Percentiles rank a stretch among this genome's conserved stretches.
Conservation (phyloP, 2,888 invertebrate species). For the Apodemia duryi region DNA sequence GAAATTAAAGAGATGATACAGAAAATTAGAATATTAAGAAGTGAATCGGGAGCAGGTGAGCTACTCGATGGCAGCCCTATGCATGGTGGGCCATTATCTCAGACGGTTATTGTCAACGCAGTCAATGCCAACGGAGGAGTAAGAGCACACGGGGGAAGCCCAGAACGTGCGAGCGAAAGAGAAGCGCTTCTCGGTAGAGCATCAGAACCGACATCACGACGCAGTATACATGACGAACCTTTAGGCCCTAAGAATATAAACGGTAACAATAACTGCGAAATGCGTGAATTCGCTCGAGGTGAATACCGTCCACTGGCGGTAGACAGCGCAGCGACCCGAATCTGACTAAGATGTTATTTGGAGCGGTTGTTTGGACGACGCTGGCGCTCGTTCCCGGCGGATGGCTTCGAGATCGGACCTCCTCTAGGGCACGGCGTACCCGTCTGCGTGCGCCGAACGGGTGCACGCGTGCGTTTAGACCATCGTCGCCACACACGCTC, state of each 20-base stretch:
- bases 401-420: constrained; percentile 60
- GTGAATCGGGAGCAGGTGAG: constrained; percentile 80
- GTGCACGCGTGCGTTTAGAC: constrained; percentile 65
- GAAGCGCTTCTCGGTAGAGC: constrained; percentile 77
- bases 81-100: constrained; percentile 70
- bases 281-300: constrained; percentile 83
- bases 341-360: constrained; percentile 88
- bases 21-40: constrained; percentile 89
- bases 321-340: constrained; percentile 78
- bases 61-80: constrained; percentile 66
- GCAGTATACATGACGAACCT: constrained; percentile 64
- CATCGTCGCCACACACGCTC: constrained; percentile 72
- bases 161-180: constrained; percentile 77
- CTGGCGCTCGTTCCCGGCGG: constrained; percentile 73
- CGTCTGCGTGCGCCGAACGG: constrained; percentile 39
- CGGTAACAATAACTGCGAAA: constrained; percentile 89
- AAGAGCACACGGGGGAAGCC: constrained; percentile 76
- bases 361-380: constrained; percentile 84
- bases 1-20: constrained; percentile 95
- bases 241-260: constrained; percentile 82
- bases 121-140: constrained; percentile 80
- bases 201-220: constrained; percentile 66
- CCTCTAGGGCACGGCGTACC: constrained; percentile 47
- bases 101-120: constrained; percentile 71
- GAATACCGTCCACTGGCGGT: constrained; percentile 74